A percentile compares a stretch with the other conserved stretches of the same genome.
Evolutionary conservation across 2,888 invertebrate species (phyloP).

Genomic region (Caenorhabditis macrosperma): DNA sequence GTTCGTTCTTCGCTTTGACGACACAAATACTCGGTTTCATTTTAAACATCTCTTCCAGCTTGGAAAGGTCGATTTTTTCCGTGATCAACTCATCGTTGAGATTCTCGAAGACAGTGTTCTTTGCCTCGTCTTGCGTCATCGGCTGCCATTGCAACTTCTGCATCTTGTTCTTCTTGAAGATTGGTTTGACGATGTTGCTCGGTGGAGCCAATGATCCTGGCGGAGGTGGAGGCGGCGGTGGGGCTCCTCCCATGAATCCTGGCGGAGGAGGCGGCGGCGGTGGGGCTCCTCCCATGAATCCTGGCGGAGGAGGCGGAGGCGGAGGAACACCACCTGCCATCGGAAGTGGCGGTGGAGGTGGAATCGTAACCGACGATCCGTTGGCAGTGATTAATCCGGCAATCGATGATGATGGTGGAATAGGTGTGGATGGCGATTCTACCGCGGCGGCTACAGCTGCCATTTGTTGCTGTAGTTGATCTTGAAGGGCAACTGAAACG

Average conservation of each 20-base stretch:
- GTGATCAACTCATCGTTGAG: slow-evolving; percentile 94
- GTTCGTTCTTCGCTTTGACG: slow-evolving; percentile 39
- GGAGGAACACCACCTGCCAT: slow-evolving; percentile 45
- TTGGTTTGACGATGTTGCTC: slow-evolving; percentile 87
- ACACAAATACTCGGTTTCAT: slow-evolving; percentile 80
- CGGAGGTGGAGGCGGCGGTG: slow-evolving; percentile 80
- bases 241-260: slow-evolving; percentile 43
- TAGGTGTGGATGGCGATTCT: slow-evolving; percentile 63
- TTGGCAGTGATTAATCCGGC: slow-evolving; percentile 47
- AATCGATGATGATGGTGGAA: slow-evolving; percentile 64
- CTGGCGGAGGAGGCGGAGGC: slow-evolving; percentile 69
- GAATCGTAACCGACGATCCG: slow-evolving; percentile 51
- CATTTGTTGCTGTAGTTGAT: slow-evolving; percentile 54
- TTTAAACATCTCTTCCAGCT: slow-evolving; percentile 97
- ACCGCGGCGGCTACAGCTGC: slow-evolving; percentile 3
- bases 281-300: too few relatives aligned
- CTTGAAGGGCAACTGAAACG: slow-evolving; percentile 70
- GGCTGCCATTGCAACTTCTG: slow-evolving; percentile 99
- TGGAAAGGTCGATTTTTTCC: slow-evolving; percentile 91
- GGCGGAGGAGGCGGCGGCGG: slow-evolving; percentile 69
- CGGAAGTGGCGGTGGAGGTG: slow-evolving; percentile 64
- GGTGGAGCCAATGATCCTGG: slow-evolving; percentile 82
- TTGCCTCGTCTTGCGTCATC: slow-evolving; percentile 95
- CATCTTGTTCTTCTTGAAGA: slow-evolving; percentile 90
- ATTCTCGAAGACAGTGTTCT: slow-evolving; percentile 98